Evolutionary conservation across 1,140 invertebrate genomes (phyloP), one percentile per base, ranked within the genome.

Genomic region (Drosophila neocordata): DNA sequence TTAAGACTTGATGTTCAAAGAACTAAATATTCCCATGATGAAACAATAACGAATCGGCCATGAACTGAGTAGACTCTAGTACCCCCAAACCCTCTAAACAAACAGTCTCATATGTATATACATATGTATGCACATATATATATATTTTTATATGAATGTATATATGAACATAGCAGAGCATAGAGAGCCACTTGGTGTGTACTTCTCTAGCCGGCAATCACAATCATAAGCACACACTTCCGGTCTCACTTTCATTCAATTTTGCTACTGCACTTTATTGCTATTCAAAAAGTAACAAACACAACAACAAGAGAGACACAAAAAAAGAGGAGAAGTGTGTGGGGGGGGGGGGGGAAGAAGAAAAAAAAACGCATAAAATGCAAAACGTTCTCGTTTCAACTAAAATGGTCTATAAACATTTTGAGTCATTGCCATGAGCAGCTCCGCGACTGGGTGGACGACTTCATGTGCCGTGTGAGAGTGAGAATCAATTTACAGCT

Each of bases 211-310:
- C 62, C 75, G 66, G 55, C 61, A 77, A 77, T 77, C 62, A 67
- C 58, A 51, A 64, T 64, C 37, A 64, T 66, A 67, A 77, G 73
- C 73, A 77, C 57, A 53, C 69, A 77, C 73, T 77, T 77, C 75
- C 75, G 75, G 75, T 77, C 67, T 77, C 75, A 77, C 74, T 77
- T 77, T 77, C 68, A 77, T 77, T 77, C 67, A 77, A 77, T 76
- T 77, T 58, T 48, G 52, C 61, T 44, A 20, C 53, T 77, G 74
- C 73, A 77, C 20, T 77, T 77, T 77, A 77, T 77, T 77, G 67
- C 73, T 72, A 67, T 67, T 20, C 41, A 48, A 48, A 48, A 48
- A 48, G 41, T 48, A 48, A 48, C 41, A 48, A 48, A 48, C 9
- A 48, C 15, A 48, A 48, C 15, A 48, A 48, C 15, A 20, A 48